Evolutionary conservation across 2,888 invertebrate genomes (phyloP).

Genomic region (Hylaea fasciaria): DNA sequence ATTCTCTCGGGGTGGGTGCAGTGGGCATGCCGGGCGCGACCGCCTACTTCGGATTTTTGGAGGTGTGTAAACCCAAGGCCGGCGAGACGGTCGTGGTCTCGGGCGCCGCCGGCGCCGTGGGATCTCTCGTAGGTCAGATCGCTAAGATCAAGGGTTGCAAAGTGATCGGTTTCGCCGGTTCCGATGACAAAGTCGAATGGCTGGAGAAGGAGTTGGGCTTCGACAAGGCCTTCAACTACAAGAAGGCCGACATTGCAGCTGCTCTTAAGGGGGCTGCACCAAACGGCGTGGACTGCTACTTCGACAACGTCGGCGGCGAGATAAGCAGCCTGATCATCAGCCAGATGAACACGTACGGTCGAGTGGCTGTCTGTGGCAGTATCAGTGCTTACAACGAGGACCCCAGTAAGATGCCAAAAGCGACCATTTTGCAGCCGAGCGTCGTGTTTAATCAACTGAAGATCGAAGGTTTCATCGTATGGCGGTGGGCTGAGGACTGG

Average conservation of each 20-base stretch:
- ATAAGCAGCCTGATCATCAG: constrained; percentile 83
- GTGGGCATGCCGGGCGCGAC: constrained; percentile 89
- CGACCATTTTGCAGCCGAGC: constrained; percentile 79
- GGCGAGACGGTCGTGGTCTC: constrained; percentile 89
- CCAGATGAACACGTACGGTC: constrained; percentile 84
- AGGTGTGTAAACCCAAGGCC: constrained; percentile 87
- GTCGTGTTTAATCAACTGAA: constrained; percentile 85
- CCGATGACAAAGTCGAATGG: constrained; percentile 89
- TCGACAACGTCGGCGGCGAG: constrained; percentile 91
- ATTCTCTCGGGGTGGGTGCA: constrained; percentile 85
- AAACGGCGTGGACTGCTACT: constrained; percentile 86
- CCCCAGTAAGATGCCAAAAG: constrained; percentile 54
- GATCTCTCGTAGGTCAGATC: constrained; percentile 90
- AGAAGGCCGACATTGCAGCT: constrained; percentile 82
- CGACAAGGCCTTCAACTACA: constrained; percentile 90
- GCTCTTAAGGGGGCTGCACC: constrained; percentile 82
- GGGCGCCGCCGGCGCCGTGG: constrained; percentile 91
- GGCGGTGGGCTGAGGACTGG: constrained; percentile 83
- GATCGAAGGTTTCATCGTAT: constrained; percentile 85
- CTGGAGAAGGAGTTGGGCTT: constrained; percentile 87
- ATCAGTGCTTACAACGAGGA: constrained; percentile 82
- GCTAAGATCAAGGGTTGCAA: constrained; percentile 87
- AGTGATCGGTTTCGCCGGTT: constrained; percentile 89
- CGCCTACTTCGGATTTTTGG: constrained; percentile 89
- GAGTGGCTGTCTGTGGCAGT: constrained; percentile 86